phyloP scores from a whole-genome alignment of 23 tunicate species.

The Trididemnum nubilum region DNA sequence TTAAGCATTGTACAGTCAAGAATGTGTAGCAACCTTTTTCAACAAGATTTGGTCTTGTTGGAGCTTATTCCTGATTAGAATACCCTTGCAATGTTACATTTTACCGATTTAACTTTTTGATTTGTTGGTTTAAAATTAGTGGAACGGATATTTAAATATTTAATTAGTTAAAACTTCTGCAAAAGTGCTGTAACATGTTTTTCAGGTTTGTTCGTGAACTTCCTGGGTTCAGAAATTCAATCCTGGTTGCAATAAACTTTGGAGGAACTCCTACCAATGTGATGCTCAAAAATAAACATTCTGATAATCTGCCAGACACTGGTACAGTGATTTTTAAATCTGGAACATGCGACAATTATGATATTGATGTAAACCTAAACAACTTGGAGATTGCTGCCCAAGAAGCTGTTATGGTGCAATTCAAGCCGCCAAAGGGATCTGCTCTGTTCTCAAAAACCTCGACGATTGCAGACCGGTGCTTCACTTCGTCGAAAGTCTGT shows the following conservation, averaged over 20 bases:
- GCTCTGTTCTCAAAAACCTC: constrained; percentile 25
- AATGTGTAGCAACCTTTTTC: no score
- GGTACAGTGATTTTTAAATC: constrained; percentile 36
- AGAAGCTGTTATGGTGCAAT: constrained; percentile 33
- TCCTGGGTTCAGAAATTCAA: constrained; percentile 46
- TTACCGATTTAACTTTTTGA: no score
- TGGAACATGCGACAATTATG: neutral
- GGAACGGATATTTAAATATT: no score
- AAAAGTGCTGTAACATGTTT: no score
- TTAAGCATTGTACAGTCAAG: no score
- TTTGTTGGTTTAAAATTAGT: no score
- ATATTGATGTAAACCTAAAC: neutral
- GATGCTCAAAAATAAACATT: neutral
- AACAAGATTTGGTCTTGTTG: no score
- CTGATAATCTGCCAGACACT: constrained; percentile 5
- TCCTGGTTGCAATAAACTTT: constrained; percentile 56
- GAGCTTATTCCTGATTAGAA: no score
- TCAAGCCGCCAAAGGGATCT: constrained; percentile 22
- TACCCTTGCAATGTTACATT: no score
- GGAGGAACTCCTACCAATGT: constrained; percentile 3
- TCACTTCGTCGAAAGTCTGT: constrained; percentile 59
- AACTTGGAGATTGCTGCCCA: neutral
- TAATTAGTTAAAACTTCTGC: no score
- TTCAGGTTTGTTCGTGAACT: constrained; percentile 77
- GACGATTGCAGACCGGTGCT: constrained; percentile 34